Evolutionary conservation across 2,113 vertebrate species (phyloP), one percentile per base, ranked within the genome.

Genomic region (Phalacrocorax carbo): DNA sequence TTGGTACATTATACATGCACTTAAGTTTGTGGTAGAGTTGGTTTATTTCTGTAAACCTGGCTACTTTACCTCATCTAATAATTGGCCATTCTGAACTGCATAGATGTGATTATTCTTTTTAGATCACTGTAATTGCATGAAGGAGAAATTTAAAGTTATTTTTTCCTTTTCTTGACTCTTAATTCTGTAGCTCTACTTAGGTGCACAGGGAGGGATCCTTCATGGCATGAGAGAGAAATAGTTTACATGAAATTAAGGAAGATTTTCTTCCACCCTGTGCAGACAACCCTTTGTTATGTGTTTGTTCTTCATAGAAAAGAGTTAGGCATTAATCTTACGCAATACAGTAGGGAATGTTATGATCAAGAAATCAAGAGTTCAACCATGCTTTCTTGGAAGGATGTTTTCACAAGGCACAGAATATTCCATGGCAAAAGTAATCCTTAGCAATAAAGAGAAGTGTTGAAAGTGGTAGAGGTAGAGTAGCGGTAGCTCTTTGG

Each of bases 151-250:
- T 44, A 68, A 78, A 88, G 48, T 94, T 93, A 60, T 27, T 22
- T 54, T 90, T 84, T 86, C 86, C 46, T 96, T 92, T 95, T 86
- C 89, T 65, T 81, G 82, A 30, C 61, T 95, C 29, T 92, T 96
- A 68, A 69, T 77, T 69, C 46, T n/a, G 30, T 16, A 48, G 57
- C 57, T 70, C 42, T 69, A 54, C 64, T 86, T 71, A 66, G 29
- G 32, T 85, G 48, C n/a, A 34, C 29, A n/a, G 81, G 88, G 90
- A 95, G 64, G 86, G 44, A 82, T 92, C 64, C 48, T 96, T 93
- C 38, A 34, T 75, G 51, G 79, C 71, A 71, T 49, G 52, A 75
- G 42, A 82, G 58, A 85, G 42, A 88, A 30, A 85, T 71, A 90
- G 83, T 86, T 83, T 71, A 79, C 18, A 51, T 40, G 68, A 51